Evolutionary conservation across 2,113 vertebrate genomes (phyloP).

Genomic region (Bucco capensis): DNA sequence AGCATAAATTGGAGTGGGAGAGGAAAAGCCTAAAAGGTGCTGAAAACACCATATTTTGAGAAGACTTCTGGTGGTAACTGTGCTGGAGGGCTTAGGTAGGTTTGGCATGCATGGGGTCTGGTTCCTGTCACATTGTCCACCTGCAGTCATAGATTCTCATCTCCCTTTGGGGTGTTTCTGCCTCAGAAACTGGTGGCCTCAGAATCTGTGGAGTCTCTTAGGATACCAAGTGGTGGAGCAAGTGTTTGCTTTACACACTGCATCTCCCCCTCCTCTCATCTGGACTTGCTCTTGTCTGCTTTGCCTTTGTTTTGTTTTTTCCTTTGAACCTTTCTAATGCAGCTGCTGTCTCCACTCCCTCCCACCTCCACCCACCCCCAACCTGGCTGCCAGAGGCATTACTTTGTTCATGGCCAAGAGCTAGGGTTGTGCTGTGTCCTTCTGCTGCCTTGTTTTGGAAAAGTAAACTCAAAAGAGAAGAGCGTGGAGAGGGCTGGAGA

Average conservation of each 20-base stretch:
- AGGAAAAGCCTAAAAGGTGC: not conserved
- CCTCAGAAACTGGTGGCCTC: not conserved
- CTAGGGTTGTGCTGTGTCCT: not conserved
- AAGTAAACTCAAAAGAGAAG: not conserved
- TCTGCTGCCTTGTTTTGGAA: not conserved
- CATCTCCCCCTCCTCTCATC: not conserved
- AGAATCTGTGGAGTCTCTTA: not conserved
- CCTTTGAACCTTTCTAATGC: not conserved
- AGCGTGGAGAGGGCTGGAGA: not conserved
- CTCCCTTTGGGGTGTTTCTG: not conserved
- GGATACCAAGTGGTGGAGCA: not conserved
- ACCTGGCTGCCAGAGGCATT: accelerated
- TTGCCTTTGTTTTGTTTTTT: not conserved
- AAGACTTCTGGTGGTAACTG: not conserved
- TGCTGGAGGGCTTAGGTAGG: not conserved
- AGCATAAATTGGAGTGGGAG: not conserved
- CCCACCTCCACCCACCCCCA: not conserved
- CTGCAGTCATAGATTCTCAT: not conserved
- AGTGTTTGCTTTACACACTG: not conserved
- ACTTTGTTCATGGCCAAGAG: not conserved
- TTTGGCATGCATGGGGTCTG: not conserved
- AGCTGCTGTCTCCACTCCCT: accelerated
- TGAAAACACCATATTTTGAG: not conserved
- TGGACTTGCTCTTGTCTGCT: not conserved
- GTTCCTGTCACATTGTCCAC: not conserved